These are phyloP conservation scores for Nephrotoma flavescens DNA, from an alignment of 2,888 invertebrate genomes.

Conservation along the genomic window DNA sequence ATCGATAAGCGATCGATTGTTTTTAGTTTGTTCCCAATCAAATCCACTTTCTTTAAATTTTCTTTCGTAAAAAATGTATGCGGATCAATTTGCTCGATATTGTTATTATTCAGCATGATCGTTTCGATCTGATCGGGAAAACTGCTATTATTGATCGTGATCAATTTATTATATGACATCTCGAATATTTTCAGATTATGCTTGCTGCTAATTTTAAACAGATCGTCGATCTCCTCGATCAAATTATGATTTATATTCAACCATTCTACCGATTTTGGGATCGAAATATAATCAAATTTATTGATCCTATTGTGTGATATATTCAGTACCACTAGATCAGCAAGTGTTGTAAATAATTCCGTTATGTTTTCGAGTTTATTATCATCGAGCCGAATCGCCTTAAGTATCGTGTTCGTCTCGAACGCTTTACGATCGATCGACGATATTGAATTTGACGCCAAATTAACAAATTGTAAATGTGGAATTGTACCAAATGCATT, in stretches of 20 bases:
- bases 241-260: conserved; percentile 68
- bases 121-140: conserved; percentile 60
- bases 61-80: conserved; percentile 56
- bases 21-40: conserved; percentile 57
- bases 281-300: conserved; percentile 67
- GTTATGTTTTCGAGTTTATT: conserved; percentile 64
- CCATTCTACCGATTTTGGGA: conserved; percentile 62
- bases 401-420: conserved; percentile 53
- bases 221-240: conserved; percentile 59
- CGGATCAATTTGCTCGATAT: conserved; percentile 50
- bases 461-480: conserved; percentile 59
- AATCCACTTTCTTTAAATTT: conserved; percentile 57
- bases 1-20: conserved; percentile 42
- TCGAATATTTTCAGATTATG: conserved; percentile 61
- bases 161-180: conserved; percentile 55
- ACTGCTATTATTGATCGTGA: conserved; percentile 49
- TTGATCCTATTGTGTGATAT: conserved; percentile 63
- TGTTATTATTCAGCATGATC: conserved; percentile 57
- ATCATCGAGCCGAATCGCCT: conserved; percentile 60
- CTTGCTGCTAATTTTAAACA: conserved; percentile 47
- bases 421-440: conserved; percentile 66
- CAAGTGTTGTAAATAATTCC: conserved; percentile 58
- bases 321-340: conserved; percentile 63
- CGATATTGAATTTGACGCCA: conserved; percentile 63
- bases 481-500: conserved; percentile 58